Evolutionary conservation across 1,140 invertebrate species (phyloP), one percentile per base, ranked within the genome.

Genomic region (Cephus cinctus): DNA sequence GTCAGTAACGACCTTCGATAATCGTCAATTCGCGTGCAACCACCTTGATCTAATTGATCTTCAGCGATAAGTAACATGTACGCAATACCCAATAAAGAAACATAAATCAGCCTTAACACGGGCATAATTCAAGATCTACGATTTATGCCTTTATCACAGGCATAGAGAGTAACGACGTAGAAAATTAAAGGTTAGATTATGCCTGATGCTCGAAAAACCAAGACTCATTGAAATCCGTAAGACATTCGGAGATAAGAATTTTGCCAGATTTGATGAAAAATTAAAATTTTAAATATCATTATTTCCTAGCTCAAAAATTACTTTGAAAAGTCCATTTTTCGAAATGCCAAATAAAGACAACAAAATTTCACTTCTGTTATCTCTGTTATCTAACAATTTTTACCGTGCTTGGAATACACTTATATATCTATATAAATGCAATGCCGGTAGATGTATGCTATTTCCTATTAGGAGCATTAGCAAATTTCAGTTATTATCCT

Each of bases 131-230:
- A 54, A 43, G 22, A 47, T 54, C 38, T 53, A 50, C 54, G 54
- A 56, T 56, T 56, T 56, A 56, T 56, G 51, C 54, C 46, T 43
- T 47, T 52, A 50, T 56, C 54, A 54, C 43, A 36, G 53, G 43
- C 38, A 25, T 30, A n/a, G 32, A 34, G 27, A 44, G 44, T 18
- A 34, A 5, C 21, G 35, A 25, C 22, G 42, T 9, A 31, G 12
- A 16, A 45, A 34, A 19, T 34, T 38, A 53, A 30, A 48, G 54
- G 54, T 27, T 55, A 51, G 42, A 53, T 38, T 53, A 12, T 19
- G 50, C 20, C 25, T 30, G 27, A 40, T 51, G 41, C 16, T 40
- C 39, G 16, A 11, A 35, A 34, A 18, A 4, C 27, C 34, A 36
- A 30, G 18, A 34, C 23, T 19, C 18, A 18, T n/a, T 3, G 12